phyloP scores from a whole-genome alignment of 2,113 vertebrate genomes.

The Lophotis ruficrista region DNA sequence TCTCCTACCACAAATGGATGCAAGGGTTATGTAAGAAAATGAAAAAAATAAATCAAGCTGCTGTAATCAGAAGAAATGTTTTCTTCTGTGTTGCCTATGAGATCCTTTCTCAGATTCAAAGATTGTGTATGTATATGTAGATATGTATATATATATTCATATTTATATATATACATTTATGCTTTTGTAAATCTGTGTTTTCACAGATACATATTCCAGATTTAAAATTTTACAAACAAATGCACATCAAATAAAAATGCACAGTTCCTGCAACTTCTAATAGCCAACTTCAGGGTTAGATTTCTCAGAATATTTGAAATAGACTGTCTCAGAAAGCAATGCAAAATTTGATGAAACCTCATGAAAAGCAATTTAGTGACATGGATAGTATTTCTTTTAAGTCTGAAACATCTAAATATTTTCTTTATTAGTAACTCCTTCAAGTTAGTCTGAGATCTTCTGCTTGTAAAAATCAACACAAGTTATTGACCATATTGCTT shows the following conservation, averaged over 20 bases:
- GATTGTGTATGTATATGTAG: neutral
- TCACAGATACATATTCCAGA: neutral
- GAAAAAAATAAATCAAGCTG: neutral
- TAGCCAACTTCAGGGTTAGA: neutral
- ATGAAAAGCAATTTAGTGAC: neutral
- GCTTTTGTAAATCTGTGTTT: neutral
- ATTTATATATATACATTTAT: neutral
- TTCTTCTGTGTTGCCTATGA: neutral
- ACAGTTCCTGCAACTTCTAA: neutral
- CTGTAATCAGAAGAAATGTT: neutral
- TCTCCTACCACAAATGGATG: accelerated
- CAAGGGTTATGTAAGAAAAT: neutral
- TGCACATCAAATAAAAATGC: neutral
- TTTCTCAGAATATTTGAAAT: neutral
- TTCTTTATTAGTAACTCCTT: neutral
- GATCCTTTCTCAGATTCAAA: neutral
- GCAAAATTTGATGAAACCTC: neutral
- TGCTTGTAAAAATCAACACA: neutral
- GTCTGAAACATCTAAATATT: neutral
- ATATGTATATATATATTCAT: neutral
- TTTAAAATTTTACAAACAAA: neutral
- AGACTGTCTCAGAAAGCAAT: neutral
- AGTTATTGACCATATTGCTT: neutral
- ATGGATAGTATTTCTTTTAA: neutral
- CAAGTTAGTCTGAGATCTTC: neutral